Evolutionary conservation across 2,797 vertebrate species (phyloP).

Genomic region (Chrysocyon brachyurus): DNA sequence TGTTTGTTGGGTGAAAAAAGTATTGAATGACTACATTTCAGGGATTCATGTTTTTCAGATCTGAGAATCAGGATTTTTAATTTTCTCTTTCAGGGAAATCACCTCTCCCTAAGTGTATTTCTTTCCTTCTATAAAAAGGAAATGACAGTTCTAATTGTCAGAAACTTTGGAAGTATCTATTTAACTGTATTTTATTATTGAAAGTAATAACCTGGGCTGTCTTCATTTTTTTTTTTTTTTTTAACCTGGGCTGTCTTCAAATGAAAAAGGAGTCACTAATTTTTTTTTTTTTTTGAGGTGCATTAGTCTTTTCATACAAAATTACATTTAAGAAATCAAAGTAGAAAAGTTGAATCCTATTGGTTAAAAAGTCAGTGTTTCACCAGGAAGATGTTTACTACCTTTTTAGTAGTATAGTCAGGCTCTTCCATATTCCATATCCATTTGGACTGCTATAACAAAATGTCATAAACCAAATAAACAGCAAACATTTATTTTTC

Average conservation of each 20-base stretch:
- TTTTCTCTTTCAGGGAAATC: conserved; percentile 23
- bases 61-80: conserved; percentile 35
- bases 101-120: neutral
- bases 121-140: neutral
- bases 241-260: conserved; percentile 5
- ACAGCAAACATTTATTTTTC: neutral
- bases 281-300: neutral
- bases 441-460: neutral
- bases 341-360: neutral
- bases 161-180: neutral
- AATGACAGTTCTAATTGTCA: conserved; percentile 38
- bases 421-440: neutral
- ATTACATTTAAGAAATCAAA: neutral
- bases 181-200: conserved; percentile 10
- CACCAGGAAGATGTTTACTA: neutral
- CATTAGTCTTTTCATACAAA: neutral
- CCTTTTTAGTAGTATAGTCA: neutral
- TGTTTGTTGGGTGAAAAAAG: neutral
- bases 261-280: neutral
- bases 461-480: neutral
- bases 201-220: conserved; percentile 7
- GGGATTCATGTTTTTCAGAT: neutral
- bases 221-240: neutral
- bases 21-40: neutral
- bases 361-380: conserved; percentile 16